Evolutionary conservation across 1,140 invertebrate species (phyloP), one percentile per base, ranked within the genome.

Genomic region (Semibalanus balanoides): DNA sequence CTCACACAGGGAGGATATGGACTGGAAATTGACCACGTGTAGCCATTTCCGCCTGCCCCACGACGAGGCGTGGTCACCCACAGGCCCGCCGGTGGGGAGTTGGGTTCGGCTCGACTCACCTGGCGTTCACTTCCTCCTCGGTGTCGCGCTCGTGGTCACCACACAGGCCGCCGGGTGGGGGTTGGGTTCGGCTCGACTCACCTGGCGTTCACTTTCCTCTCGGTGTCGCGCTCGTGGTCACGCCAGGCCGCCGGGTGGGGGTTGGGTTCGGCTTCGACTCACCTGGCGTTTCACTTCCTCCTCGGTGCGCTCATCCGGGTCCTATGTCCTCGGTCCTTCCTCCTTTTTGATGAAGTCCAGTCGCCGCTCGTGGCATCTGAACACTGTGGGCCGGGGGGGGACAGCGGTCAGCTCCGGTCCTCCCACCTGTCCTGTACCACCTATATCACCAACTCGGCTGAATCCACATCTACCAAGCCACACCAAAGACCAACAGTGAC

Each of bases 331-430:
- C 76, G 88, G 86, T 91, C 77, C 71, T 31, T 81, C 80, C 70
- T 83, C 86, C n/a, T 86, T 79, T 76, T 82, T 84, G 9, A 88
- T 80, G 0, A 87, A 83, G 80, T 87, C 87, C 81, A 87, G 91
- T n/a, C 94, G 94, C 22, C 95, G 90, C 82, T 95, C 91, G 70
- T 95, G 91, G n/a, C 93, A 97, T 95, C 85, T 96, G 94, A 0
- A 97, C 95, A 81, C 90, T 85, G 82, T 17, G 81, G 79, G 35
- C 5, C 35, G 35, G 35, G 17, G 35, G 35, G 35, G 5, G 35
- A 40, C 17, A 17, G 35, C 5, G 35, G 5, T 40, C 35, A 40
- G 35, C 35, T 40, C 5, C 17, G 35, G 35, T 40, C 17, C n/a
- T n/a, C n/a, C n/a, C n/a, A n/a, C n/a, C n/a, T n/a, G n/a, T n/a